Base-by-base conservation (phyloP, 1,140 invertebrate genomes). In the Pomacea maculata region DNA sequence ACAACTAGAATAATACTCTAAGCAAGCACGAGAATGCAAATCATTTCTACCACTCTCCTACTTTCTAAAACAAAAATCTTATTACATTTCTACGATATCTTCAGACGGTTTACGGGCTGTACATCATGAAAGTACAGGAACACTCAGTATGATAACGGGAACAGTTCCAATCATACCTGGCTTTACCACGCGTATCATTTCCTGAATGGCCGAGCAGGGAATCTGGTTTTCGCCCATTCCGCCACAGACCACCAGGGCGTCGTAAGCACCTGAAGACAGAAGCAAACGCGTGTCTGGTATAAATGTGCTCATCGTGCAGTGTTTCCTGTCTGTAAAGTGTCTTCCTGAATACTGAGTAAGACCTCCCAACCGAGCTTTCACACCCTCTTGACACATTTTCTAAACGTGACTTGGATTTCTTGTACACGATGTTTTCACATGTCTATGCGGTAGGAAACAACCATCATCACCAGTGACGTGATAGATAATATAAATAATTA, bases 221-320 rank as follows among this genome's bases (percentile, higher is more conserved):
- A 92, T 90, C 80, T 92, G 91, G 29, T 91, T 91, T 81, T 92
- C 91, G 7, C 91, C 91, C 89, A 92, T 90, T 25, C 90, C 91
- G 5, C 91, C 91, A 76, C 88, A 86, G 73, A 89, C 85, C 0
- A 89, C 88, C 12, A 89, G 63, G 74, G 80, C 76, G 74, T 92
- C 91, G 80, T 91, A 92, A 0, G 83, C 73, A 72, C 85, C 90
- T 90, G 74, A 64, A 86, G 29, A 83, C 80, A 75, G 14, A 79
- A 19, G 76, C 73, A 65, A 29, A 2, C 34, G 34, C 34, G 34
- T 45, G 34, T 45, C 34, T 45, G 34, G 34, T 45, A 45, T 45
- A 45, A 45, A 45, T 45, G 34, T 45, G 34, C 34, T 45, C 34
- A 4, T 45, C 6, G 34, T 45, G 34, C 2, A 45, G 34, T 45